These are phyloP conservation scores for Laothoe populi DNA, from an alignment of 2,888 invertebrate species.

Conservation along the genomic window DNA sequence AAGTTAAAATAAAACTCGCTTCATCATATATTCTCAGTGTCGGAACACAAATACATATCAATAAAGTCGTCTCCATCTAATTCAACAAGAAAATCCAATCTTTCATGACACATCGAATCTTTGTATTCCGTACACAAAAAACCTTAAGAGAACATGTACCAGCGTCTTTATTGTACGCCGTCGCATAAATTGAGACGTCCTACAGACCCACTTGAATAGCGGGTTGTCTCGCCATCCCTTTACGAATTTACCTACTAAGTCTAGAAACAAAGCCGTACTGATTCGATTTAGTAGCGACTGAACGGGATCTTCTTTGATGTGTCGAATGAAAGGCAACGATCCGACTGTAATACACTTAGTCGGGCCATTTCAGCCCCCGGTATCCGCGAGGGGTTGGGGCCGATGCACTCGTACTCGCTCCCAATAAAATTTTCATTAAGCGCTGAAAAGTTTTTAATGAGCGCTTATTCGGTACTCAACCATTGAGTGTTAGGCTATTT, in stretches of 20 bases:
- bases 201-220: slow-evolving; percentile 25
- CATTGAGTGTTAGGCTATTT: slow-evolving; percentile 51
- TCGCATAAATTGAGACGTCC: slow-evolving; percentile 22
- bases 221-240: slow-evolving; percentile 48
- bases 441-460: slow-evolving; percentile 82
- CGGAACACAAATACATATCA: slow-evolving; percentile 13
- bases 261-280: slow-evolving; percentile 78
- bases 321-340: slow-evolving; percentile 84
- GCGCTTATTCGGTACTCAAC: slow-evolving; percentile 65
- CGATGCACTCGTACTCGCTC: slow-evolving; percentile 66
- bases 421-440: slow-evolving; percentile 84
- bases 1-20: neutral
- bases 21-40: slow-evolving; percentile 4
- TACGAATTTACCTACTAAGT: slow-evolving; percentile 64
- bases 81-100: slow-evolving; percentile 16
- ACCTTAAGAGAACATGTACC: neutral
- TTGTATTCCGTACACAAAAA: slow-evolving; percentile 19
- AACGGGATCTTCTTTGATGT: slow-evolving; percentile 83
- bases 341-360: slow-evolving; percentile 83
- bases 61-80: slow-evolving; percentile 20
- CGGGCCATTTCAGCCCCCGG: slow-evolving; percentile 74
- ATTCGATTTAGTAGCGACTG: slow-evolving; percentile 80
- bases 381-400: slow-evolving; percentile 37
- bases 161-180: slow-evolving; percentile 1
- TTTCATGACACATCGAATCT: slow-evolving; percentile 12